A percentile compares a stretch with the other conserved stretches of the same genome.
Conservation (phyloP, 2,113 vertebrate genomes). For the Conger conger region DNA sequence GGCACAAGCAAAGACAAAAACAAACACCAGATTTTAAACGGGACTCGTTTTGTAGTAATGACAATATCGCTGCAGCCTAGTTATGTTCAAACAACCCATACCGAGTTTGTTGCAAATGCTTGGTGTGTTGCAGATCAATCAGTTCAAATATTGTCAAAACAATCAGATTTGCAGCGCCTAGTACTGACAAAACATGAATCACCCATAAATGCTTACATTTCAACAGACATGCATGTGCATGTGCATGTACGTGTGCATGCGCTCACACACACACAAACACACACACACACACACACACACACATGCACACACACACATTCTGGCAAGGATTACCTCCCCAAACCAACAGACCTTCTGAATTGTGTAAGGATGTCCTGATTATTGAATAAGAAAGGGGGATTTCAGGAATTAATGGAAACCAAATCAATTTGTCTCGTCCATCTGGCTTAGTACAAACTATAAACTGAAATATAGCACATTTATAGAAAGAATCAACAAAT, state of each 20-base stretch:
- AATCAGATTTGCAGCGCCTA: not conserved
- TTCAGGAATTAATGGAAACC: conserved; percentile 25
- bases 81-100: not conserved
- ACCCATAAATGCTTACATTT: not conserved
- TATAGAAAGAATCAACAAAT: conserved; percentile 15
- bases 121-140: not conserved
- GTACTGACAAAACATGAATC: not conserved
- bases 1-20: not conserved
- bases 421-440: conserved; percentile 17
- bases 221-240: not conserved
- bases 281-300: not conserved
- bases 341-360: conserved; percentile 19
- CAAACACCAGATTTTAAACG: not conserved
- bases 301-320: conserved; percentile 9
- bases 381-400: conserved; percentile 25
- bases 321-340: conserved; percentile 1
- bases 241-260: not conserved
- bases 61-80: not conserved
- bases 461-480: conserved; percentile 26
- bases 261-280: conserved; percentile 12
- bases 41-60: not conserved
- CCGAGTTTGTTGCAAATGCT: not conserved
- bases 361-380: conserved; percentile 14
- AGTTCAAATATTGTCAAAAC: conserved; percentile 11
- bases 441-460: conserved; percentile 22